Percentiles rank a stretch among this genome's conserved stretches.
phyloP scores from a whole-genome alignment of 30 jellyfish, hydroid and myxozoan species.

The Pelagia noctiluca region DNA sequence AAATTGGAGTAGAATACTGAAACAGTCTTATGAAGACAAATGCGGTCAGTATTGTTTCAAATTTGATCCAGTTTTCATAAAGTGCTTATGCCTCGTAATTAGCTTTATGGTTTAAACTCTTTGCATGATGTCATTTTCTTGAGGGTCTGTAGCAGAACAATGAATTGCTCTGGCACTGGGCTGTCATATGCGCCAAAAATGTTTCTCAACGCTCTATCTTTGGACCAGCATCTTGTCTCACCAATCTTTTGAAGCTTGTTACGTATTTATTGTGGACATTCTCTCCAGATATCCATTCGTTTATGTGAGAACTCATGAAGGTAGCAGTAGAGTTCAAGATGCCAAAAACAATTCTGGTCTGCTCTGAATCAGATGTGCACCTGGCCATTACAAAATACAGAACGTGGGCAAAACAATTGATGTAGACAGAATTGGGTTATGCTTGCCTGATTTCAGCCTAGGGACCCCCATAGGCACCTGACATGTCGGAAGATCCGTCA shows the following conservation, averaged over 20 bases:
- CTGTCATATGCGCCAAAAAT: not conserved
- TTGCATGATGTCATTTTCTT: not conserved
- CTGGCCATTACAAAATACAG: not conserved
- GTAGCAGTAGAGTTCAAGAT: not conserved
- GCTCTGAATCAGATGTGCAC: slow-evolving; percentile 24
- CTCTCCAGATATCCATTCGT: slow-evolving; percentile 19
- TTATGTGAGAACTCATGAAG: not conserved
- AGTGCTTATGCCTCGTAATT: not conserved
- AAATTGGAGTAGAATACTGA: no score
- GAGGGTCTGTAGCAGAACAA: not conserved
- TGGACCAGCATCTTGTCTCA: not conserved
- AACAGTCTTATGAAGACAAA: no score
- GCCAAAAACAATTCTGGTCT: not conserved
- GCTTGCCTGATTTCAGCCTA: not conserved
- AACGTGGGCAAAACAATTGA: not conserved
- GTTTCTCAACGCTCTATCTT: not conserved
- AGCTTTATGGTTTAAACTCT: slow-evolving; percentile 13
- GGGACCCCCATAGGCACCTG: slow-evolving; percentile 5
- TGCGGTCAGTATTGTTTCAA: slow-evolving; percentile 4
- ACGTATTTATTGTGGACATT: not conserved
- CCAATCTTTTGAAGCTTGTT: slow-evolving; percentile 5
- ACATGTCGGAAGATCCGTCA: not conserved
- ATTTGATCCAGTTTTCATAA: not conserved
- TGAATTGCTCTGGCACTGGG: not conserved
- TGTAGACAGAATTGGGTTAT: not conserved